Evolutionary conservation across 2,797 vertebrate species (phyloP), one percentile per base, ranked within the genome.

Genomic region (Otolemur crassicaudatus): DNA sequence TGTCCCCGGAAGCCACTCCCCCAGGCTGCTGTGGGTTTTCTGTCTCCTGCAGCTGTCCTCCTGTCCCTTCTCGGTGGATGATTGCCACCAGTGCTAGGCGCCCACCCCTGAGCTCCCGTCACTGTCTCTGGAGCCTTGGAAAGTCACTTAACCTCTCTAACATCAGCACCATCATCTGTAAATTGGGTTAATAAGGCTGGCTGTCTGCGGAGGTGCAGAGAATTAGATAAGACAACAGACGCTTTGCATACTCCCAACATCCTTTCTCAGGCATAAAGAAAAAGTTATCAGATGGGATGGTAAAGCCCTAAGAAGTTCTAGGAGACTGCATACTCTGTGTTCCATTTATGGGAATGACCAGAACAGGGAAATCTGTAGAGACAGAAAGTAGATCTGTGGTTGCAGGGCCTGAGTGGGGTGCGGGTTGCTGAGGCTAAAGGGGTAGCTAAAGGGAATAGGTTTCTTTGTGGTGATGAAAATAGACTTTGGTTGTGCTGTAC

Each of bases 181-280:
- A 91, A 58, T 80, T 46, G 83, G 49, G 63, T 69, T 67, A 70
- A 31, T 23, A 31, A 86, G 53, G 14, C 53, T 53, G 10, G 58
- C 7, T 94, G 53, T 85, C 67, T 43, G 49, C 80, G 56, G 25
- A 70, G 31, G 31, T 65, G 56, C 53, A 70, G 22, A 84, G n/a
- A 87, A 84, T 37, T 37, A 23, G 25, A 60, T 34, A 46, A 87
- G 37, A 67, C 43, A 63, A 61, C 8, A 65, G n/a, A 4, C 40
- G 9, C 56, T 63, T 7, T 22, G 9, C 29, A 53, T 60, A 23
- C 20, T 5, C 14, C 67, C 23, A 22, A 40, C 17, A 12, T 27
- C 76, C 37, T 67, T 60, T 75, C 40, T 84, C 72, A 34, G 69
- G 60, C 72, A n/a, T 73, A 12, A 94, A 76, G 65, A 61, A 79